Conservation (phyloP, 2,797 vertebrate species). For the Ctenochaetus hawaiiensis region DNA sequence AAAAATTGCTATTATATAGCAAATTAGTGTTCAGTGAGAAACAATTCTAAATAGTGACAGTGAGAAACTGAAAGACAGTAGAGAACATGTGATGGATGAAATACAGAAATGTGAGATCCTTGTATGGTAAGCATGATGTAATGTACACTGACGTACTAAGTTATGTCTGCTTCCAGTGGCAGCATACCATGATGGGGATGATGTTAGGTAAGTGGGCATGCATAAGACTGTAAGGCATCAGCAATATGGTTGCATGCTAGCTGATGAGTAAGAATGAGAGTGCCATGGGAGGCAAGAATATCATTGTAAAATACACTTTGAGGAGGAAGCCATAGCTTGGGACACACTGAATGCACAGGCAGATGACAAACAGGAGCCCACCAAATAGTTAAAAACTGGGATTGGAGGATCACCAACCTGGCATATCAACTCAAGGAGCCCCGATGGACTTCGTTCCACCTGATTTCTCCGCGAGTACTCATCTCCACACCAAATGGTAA, state of each 20-base stretch:
- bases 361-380: slow-evolving; percentile 91
- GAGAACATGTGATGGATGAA: neutral
- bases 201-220: slow-evolving; percentile 36
- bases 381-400: slow-evolving; percentile 80
- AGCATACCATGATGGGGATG: neutral
- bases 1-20: neutral
- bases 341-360: slow-evolving; percentile 98
- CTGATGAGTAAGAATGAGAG: slow-evolving; percentile 31
- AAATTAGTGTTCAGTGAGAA: neutral
- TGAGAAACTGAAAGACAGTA: neutral
- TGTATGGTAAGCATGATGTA: neutral
- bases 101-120: neutral
- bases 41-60: neutral
- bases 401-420: slow-evolving; percentile 98
- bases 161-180: neutral
- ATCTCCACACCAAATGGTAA: slow-evolving; percentile 86
- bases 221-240: slow-evolving; percentile 28
- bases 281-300: slow-evolving; percentile 87
- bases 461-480: slow-evolving; percentile 90
- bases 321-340: slow-evolving; percentile 93
- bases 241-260: slow-evolving; percentile 43
- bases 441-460: slow-evolving; percentile 83
- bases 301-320: slow-evolving; percentile 97
- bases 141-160: neutral
- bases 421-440: slow-evolving; percentile 92